Evolutionary conservation across 2,797 vertebrate species (phyloP).

Genomic region (Paedocypris micromegethes): DNA sequence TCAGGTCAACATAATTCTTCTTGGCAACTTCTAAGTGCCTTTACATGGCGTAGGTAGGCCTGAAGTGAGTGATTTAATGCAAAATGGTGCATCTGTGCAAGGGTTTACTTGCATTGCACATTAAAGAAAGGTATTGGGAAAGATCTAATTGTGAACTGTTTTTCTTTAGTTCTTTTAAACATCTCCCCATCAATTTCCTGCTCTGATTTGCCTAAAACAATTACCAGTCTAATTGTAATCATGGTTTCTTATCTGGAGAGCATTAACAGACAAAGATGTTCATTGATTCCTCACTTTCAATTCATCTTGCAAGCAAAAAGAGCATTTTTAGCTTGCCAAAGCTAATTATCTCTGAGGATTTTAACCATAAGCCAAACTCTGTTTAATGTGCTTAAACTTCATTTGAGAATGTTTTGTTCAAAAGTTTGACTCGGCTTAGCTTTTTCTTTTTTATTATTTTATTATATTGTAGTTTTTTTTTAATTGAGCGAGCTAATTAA

Average conservation of each 20-base stretch:
- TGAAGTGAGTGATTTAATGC: neutral
- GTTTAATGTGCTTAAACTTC: conserved; percentile 28
- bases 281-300: conserved; percentile 42
- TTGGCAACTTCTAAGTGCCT: conserved; percentile 1
- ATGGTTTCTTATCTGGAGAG: conserved; percentile 42
- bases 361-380: conserved; percentile 26
- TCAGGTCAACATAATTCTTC: conserved; percentile 11
- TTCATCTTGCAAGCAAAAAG: conserved; percentile 31
- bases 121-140: no score
- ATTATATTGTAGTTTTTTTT: no score
- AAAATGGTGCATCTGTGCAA: neutral
- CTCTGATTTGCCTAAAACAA: conserved; percentile 46
- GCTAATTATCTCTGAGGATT: conserved; percentile 20
- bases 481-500: no score
- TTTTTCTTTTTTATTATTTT: conserved; percentile 1
- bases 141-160: conserved; percentile 23
- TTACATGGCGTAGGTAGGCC: conserved; percentile 7
- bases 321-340: conserved; percentile 3
- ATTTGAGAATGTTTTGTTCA: conserved; percentile 29
- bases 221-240: conserved; percentile 49
- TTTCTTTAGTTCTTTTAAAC: conserved; percentile 45
- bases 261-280: conserved; percentile 40
- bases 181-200: conserved; percentile 39
- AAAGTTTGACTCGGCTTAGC: conserved; percentile 14
- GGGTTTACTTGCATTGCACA: no score